Evolutionary conservation across 2,888 invertebrate genomes (phyloP), one percentile per base, ranked within the genome.

Genomic region (Helobdella robusta): DNA sequence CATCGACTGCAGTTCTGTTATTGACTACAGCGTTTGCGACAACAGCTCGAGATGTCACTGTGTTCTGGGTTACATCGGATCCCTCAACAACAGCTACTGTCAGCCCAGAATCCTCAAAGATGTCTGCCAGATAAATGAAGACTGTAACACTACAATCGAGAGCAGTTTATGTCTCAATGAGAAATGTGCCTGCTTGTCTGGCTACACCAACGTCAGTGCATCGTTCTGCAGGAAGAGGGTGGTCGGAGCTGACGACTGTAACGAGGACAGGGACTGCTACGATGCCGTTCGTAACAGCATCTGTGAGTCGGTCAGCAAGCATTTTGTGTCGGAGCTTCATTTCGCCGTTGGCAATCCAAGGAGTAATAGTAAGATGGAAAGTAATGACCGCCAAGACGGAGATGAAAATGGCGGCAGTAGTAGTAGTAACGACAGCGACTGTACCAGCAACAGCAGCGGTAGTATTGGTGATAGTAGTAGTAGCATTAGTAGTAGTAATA

Each of bases 1-100:
- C 46, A 20, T 35, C 15, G 62, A 62, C 34, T 62, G 62, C 30
- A 18, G 30, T 6, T 30, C 63, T 40, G 66, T 62, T 1, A 65
- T 68, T 3, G 52, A 54, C 35, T 61, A 54, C 40, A 66, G 68
- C 44, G 8, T 54, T 6, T 68, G 68, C 50, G n/a, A 40, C 8
- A 64, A 68, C 18, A 25, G 20, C n/a, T 56, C 59, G 2, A n/a
- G n/a, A n/a, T 68, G 68, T 36, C 0, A n/a, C 4, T 68, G 68
- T 35, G 18, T 58, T 8, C 25, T 56, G n/a, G 68, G 68, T 23
- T 54, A 65, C 59, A 64, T 62, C 11, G 60, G 28, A 23, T n/a
- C n/a, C n/a, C n/a, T 32, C n/a, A 50, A 62, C 34, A 2, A 2
- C n/a, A 15, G 34, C n/a, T 15, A 32, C 20, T 62, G 62, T 35